Percentiles rank a stretch among this genome's conserved stretches.
These are phyloP conservation scores for Botrylloides violaceus DNA, from an alignment of 23 tunicate species.

Conservation along the genomic window DNA sequence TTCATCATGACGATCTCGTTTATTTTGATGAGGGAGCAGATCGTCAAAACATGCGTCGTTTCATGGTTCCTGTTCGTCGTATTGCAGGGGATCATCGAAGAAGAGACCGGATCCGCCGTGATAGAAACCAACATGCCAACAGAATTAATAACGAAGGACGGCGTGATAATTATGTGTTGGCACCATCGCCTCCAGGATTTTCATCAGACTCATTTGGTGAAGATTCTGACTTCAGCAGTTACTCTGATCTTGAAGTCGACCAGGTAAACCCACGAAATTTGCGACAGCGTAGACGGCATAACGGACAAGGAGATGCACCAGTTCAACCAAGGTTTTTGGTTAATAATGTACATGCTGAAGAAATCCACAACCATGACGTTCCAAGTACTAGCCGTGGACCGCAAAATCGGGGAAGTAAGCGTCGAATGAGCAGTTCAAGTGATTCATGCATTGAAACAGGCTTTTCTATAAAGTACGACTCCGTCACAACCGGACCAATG, in stretches of 20 bases:
- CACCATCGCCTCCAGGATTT: slow-evolving; percentile 21
- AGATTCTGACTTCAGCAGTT: slow-evolving; percentile 31
- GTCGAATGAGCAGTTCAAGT: slow-evolving; percentile 22
- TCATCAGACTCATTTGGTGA: slow-evolving; percentile 24
- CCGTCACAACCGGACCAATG: neutral
- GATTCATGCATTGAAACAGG: slow-evolving; percentile 32
- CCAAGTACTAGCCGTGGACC: slow-evolving; percentile 19
- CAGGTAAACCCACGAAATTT: neutral
- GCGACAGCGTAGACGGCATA: neutral
- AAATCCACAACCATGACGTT: neutral
- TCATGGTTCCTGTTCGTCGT: slow-evolving; percentile 15
- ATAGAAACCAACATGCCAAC: neutral
- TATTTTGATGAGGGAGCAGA: neutral
- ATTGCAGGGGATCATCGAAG: neutral
- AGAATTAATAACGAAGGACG: neutral
- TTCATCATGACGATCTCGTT: neutral
- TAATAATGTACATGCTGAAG: neutral
- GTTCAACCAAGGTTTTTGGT: neutral
- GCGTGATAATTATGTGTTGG: neutral
- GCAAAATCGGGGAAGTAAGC: neutral
- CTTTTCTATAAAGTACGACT: neutral
- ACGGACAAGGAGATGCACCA: neutral
- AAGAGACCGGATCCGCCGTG: neutral
- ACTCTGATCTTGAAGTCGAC: slow-evolving; percentile 13
- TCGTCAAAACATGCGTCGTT: neutral